Percentiles rank a stretch among this genome's conserved stretches.
These are phyloP conservation scores for Patella ulyssiponensis DNA, from an alignment of 2,888 invertebrate genomes.

Conservation along the genomic window DNA sequence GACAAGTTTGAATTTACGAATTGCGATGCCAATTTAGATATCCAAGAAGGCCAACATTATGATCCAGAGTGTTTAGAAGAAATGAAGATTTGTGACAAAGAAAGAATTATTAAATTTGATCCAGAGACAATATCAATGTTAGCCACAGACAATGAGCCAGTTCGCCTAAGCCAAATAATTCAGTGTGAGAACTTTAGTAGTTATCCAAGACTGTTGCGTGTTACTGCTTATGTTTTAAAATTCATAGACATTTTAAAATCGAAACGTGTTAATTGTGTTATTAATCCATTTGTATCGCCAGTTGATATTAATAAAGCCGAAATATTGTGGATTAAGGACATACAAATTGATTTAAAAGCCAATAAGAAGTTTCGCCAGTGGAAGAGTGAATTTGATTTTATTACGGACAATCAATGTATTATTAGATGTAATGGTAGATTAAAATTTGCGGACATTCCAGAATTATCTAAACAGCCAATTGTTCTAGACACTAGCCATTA, in stretches of 20 bases:
- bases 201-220: too few relatives aligned
- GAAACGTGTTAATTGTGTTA: too few relatives aligned
- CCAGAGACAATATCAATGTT: background rate
- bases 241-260: too few relatives aligned
- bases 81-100: slow-evolving; percentile 2
- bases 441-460: background rate
- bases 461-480: background rate
- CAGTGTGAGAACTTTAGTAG: too few relatives aligned
- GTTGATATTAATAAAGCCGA: too few relatives aligned
- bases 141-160: background rate
- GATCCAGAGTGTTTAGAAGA: background rate
- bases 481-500: background rate
- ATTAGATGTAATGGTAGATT: slow-evolving; percentile 4
- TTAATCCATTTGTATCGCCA: too few relatives aligned
- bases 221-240: too few relatives aligned
- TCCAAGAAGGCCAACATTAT: background rate
- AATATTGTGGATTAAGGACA: too few relatives aligned
- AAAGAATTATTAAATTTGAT: background rate
- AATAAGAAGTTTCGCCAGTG: too few relatives aligned
- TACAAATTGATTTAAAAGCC: too few relatives aligned
- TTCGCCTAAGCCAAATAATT: too few relatives aligned
- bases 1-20: background rate
- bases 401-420: background rate
- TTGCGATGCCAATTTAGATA: background rate
- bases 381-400: too few relatives aligned